Conservation (phyloP, 2,797 vertebrate species). For the Sphenopsis melanotis region DNA sequence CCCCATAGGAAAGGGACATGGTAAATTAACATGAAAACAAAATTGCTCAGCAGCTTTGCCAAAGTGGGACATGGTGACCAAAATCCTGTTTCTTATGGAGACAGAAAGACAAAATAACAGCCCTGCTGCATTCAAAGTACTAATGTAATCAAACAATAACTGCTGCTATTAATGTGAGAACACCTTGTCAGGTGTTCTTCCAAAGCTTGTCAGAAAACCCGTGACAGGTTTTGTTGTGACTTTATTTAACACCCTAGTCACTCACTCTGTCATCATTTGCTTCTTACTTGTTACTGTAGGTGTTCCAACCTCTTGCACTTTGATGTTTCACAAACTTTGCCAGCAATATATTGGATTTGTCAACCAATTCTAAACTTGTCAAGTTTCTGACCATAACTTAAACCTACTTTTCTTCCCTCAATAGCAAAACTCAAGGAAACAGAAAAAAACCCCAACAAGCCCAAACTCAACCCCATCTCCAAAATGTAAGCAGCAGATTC, state of each 20-base stretch:
- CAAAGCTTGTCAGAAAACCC: slow-evolving; percentile 25
- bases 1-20: not conserved
- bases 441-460: not conserved
- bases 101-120: not conserved
- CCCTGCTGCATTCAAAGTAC: not conserved
- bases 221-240: slow-evolving; percentile 33
- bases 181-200: slow-evolving; percentile 47
- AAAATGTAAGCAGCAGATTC: not conserved
- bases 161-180: not conserved
- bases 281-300: not conserved
- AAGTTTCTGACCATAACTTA: not conserved
- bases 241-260: slow-evolving; percentile 26
- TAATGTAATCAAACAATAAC: not conserved
- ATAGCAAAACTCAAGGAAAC: not conserved
- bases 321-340: slow-evolving; percentile 5
- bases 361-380: not conserved
- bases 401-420: not conserved
- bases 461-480: not conserved
- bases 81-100: not conserved
- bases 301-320: slow-evolving; percentile 9
- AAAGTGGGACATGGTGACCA: not conserved
- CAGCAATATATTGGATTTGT: not conserved
- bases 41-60: not conserved
- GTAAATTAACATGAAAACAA: not conserved
- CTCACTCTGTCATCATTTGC: slow-evolving; percentile 15